Evolutionary conservation across 2,888 invertebrate species (phyloP), one percentile per base, ranked within the genome.

Genomic region (Epinotia ramella): DNA sequence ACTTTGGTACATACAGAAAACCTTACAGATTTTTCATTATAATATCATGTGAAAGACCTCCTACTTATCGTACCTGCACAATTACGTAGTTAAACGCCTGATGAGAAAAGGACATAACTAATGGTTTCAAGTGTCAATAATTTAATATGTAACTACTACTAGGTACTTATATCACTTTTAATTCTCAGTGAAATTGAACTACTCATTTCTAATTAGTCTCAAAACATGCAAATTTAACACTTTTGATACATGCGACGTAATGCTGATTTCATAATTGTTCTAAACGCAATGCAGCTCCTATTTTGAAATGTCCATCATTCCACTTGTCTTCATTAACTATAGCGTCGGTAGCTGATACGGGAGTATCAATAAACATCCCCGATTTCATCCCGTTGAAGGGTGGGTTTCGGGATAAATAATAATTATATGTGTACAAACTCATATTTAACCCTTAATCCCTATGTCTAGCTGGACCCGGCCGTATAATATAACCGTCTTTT

Each of bases 11-110:
- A 40, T 40, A 40, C 9, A 9, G 9, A 40, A 40, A 40, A 40
- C 40, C 40, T 6, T 24, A 59, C 11, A 59, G 20, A 57, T 59
- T 68, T 68, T 44, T 40, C 12, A 46, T 46, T 13, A 46, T 67
- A 56, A 68, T 20, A 68, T 20, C 44, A 57, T 59, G 57, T 68
- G 68, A 57, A 59, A 57, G 1, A 57, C 40, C 40, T 44, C 33
- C 57, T 68, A 57, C 28, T 68, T 44, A 57, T 44, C 20, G 16
- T 44, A 57, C 20, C 12, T 49, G 49, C 49, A 70, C 59, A 62
- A 11, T 44, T 18, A 62, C 49, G 1, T 16, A 24, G 49, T 60
- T 12, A 9, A 40, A 40, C 13, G 11, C 3, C 49, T 62, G 60
- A 49, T 49, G 49, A 62, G 33, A 62, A 28, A 13, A 46, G 28